Evolutionary conservation across 2,797 vertebrate species (phyloP).

Genomic region (Crocodylus rhombifer): DNA sequence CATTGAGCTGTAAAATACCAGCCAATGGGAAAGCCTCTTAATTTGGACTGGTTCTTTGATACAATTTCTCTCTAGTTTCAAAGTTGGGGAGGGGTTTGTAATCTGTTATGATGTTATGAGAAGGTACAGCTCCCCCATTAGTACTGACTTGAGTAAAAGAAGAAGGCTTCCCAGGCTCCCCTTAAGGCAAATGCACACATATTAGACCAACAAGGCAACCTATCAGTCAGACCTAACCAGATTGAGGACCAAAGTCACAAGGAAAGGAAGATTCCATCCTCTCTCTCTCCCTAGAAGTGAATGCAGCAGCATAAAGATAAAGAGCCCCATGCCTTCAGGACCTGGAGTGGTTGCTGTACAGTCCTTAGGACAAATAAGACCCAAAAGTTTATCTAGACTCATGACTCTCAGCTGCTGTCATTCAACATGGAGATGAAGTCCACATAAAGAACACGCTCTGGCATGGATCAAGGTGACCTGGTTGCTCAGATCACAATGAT

Average conservation of each 20-base stretch:
- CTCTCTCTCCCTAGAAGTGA: background rate
- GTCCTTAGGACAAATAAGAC: background rate
- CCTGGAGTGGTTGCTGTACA: background rate
- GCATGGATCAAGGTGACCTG: background rate
- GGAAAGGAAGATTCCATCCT: background rate
- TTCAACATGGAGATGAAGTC: background rate
- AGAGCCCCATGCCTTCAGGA: no score
- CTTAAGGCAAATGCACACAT: background rate
- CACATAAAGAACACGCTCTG: background rate
- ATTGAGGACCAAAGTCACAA: background rate
- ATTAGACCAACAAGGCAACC: background rate
- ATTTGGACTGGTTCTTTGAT: slow-evolving; percentile 73
- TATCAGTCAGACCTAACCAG: no score
- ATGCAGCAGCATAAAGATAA: background rate
- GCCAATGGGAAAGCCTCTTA: slow-evolving; percentile 76
- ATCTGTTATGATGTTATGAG: slow-evolving; percentile 55
- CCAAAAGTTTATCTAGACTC: background rate
- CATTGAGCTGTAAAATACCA: slow-evolving; percentile 83
- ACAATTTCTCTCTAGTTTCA: slow-evolving; percentile 48
- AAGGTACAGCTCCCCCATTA: slow-evolving; percentile 11
- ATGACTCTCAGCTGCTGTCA: background rate
- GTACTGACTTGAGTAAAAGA: accelerated
- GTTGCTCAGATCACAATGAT: background rate
- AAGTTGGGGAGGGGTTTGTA: background rate
- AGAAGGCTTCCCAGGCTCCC: background rate